Evolutionary conservation across 2,888 invertebrate genomes (phyloP).

Genomic region (Myopa tessellatipennis): DNA sequence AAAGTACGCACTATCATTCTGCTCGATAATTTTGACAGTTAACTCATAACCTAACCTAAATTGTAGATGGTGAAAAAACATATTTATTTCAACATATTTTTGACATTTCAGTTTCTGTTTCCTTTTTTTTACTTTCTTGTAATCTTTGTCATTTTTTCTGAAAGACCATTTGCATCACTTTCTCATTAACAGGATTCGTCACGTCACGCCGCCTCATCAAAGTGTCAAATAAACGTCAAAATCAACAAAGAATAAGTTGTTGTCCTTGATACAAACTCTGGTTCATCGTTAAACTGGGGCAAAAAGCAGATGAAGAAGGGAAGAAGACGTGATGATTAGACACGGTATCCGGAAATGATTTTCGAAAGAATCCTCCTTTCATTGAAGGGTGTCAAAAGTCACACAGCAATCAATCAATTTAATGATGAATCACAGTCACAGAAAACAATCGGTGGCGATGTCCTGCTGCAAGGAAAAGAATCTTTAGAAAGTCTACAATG

Average conservation of each 20-base stretch:
- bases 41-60: no score
- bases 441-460: not conserved
- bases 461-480: no score
- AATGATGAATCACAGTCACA: constrained; percentile 43
- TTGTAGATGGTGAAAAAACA: no score
- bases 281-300: not conserved
- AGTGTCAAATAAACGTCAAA: constrained; percentile 40
- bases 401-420: constrained; percentile 65
- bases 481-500: no score
- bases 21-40: not conserved
- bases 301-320: not conserved
- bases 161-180: not conserved
- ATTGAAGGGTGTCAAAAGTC: constrained; percentile 62
- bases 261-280: not conserved
- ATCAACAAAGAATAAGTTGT: constrained; percentile 5
- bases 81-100: no score
- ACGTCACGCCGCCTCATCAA: constrained; percentile 37
- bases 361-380: not conserved
- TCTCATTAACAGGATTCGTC: constrained; percentile 18
- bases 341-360: no score
- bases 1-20: no score
- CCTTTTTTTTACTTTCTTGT: no score
- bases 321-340: not conserved
- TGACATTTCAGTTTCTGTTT: no score
- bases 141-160: not conserved